Base-by-base conservation (phyloP, 2,797 vertebrate genomes). In the Salarias fasciatus region DNA sequence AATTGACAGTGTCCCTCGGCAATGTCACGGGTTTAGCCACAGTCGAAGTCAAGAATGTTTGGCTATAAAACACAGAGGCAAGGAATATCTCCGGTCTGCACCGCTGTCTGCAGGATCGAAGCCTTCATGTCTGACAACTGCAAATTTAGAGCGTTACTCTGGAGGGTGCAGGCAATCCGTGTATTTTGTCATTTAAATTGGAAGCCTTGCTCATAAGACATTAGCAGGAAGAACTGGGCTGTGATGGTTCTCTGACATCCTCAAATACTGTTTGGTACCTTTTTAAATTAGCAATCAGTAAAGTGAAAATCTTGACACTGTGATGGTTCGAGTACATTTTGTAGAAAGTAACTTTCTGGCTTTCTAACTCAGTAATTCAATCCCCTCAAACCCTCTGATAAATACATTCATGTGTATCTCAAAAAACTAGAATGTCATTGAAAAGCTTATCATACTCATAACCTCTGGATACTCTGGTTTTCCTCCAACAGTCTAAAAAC, bases 1-100 rank as follows among this genome's bases (percentile, higher is more conserved):
- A 48, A 41, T 44, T 55, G 15, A 2, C 1, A 33, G 13, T 44
- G 14, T 59, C 8, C 24, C 14, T 3, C 36, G 8, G 35, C 13
- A 55, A 18, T 10, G 8, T 53, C 18, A 42, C 44, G 12, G 13
- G 44, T 46, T n/a, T 53, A 43, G 10, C 0, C 31, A 54, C 30
- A 48, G 10, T 6, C 13, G 13, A 61, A 62, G 24, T 42, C 29
- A 50, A 29, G 18, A 45, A n/a, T 50, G 35, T 70, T 69, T 55
- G 53, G 11, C 41, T 28, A 33, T 15, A 18, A 43, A 48, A 45
- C 46, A 2, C 0, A 30, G 31, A 9, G 5, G 73, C 13, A 51
- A 12, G n/a, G 36, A 55, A 61, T 3, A 64, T 61, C 46, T 48
- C 31, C 33, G 33, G 33, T 9, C 6, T 35, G 33, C 9, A 5